Conservation (phyloP, 2,113 vertebrate genomes). For the Callocephalon fimbriatum region DNA sequence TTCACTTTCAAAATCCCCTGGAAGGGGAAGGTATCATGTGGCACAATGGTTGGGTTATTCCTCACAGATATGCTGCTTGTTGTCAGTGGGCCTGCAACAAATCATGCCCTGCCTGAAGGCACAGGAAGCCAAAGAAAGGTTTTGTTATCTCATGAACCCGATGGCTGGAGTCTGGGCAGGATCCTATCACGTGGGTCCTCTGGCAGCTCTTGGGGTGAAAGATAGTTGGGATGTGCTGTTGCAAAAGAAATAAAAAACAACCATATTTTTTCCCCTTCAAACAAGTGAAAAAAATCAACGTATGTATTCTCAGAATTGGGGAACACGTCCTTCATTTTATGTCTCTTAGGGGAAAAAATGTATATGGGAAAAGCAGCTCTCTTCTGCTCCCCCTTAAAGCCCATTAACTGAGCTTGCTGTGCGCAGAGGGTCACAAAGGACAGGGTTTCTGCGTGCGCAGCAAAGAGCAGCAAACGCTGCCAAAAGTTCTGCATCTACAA, state of each 20-base stretch:
- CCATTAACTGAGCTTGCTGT: neutral
- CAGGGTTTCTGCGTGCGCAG: neutral
- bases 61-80: neutral
- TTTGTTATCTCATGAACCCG: neutral
- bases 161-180: neutral
- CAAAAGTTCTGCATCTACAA: neutral
- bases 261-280: neutral
- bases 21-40: neutral
- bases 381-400: neutral
- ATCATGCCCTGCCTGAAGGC: conserved; percentile 30
- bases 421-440: neutral
- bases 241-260: neutral
- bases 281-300: neutral
- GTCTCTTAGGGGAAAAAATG: neutral
- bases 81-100: conserved; percentile 23
- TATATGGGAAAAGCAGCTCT: neutral
- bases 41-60: neutral
- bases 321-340: neutral
- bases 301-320: neutral
- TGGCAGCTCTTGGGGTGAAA: neutral
- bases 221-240: neutral
- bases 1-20: neutral
- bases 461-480: neutral
- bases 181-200: conserved; percentile 24
- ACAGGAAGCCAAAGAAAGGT: neutral